phyloP scores from a whole-genome alignment of 2,888 invertebrate species.

The Lamellibrachia columna region DNA sequence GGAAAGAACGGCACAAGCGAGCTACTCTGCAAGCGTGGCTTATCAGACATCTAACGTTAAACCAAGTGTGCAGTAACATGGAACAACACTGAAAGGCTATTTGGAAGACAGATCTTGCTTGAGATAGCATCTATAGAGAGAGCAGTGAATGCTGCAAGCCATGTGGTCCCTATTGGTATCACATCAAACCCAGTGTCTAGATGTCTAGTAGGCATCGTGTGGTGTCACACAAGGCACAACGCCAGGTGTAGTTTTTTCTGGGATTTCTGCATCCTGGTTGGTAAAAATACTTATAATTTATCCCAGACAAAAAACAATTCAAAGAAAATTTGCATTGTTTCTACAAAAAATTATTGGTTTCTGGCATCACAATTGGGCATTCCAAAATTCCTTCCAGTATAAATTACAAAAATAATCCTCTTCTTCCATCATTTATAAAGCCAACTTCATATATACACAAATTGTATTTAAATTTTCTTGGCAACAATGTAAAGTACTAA shows the following conservation, averaged over 20 bases:
- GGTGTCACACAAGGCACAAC: not conserved
- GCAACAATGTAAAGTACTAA: too few relatives aligned
- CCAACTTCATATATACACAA: too few relatives aligned
- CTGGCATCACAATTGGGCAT: too few relatives aligned
- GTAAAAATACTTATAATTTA: not conserved
- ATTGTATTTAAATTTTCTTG: too few relatives aligned
- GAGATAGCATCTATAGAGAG: not conserved
- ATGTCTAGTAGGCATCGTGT: not conserved
- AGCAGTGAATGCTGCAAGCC: not conserved
- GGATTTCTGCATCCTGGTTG: not conserved
- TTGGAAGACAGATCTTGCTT: not conserved
- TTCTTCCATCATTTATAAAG: too few relatives aligned
- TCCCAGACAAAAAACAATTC: not conserved
- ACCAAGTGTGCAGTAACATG: not conserved
- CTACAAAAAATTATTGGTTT: not conserved
- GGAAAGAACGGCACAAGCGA: not conserved
- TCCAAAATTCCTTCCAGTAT: too few relatives aligned
- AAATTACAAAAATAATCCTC: too few relatives aligned
- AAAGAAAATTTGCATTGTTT: too few relatives aligned
- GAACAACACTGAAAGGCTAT: not conserved
- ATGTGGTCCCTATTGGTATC: not conserved
- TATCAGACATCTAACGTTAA: constrained; percentile 6
- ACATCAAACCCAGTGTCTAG: constrained; percentile 5
- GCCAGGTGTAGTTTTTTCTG: not conserved
- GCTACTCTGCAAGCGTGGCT: not conserved